phyloP scores from a whole-genome alignment of 53 echinoderm and acorn worm species.

The Luidia sarsii region DNA sequence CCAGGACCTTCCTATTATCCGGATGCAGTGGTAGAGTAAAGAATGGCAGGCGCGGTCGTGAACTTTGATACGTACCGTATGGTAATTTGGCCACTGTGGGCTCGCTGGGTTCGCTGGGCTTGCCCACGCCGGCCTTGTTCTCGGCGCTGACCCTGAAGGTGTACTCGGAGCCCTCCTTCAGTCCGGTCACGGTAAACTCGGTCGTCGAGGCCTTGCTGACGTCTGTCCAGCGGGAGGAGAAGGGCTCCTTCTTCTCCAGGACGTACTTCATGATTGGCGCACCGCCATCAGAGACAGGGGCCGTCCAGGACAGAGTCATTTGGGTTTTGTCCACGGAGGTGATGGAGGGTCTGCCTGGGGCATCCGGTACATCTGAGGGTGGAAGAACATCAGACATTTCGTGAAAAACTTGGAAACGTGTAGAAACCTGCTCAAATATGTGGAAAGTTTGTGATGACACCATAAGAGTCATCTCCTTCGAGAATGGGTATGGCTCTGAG shows the following conservation, averaged over 20 bases:
- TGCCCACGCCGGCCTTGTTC: slow-evolving; percentile 90
- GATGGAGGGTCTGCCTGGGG: slow-evolving; percentile 46
- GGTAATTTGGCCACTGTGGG: slow-evolving; percentile 76
- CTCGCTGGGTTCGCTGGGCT: slow-evolving; percentile 85
- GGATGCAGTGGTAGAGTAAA: too few relatives aligned
- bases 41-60: too few relatives aligned
- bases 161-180: slow-evolving; percentile 79
- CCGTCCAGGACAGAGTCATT: slow-evolving; percentile 44
- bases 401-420: not conserved
- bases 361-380: slow-evolving; percentile 62
- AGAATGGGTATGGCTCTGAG: too few relatives aligned
- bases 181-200: slow-evolving; percentile 64
- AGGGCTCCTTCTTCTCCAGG: slow-evolving; percentile 73
- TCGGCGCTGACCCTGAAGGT: slow-evolving; percentile 88
- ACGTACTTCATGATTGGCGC: slow-evolving; percentile 47
- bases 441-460: too few relatives aligned
- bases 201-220: slow-evolving; percentile 54
- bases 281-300: slow-evolving; percentile 59
- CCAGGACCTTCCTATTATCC: too few relatives aligned
- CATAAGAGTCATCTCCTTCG: too few relatives aligned
- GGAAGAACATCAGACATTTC: not conserved
- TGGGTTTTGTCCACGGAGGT: slow-evolving; percentile 31
- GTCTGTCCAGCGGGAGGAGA: slow-evolving; percentile 76
- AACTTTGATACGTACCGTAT: slow-evolving; percentile 74
- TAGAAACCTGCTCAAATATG: too few relatives aligned